A percentile compares a stretch with the other conserved stretches of the same genome.
Conservation (phyloP, 2,888 invertebrate genomes). For the Pogonocherus hispidulus region DNA sequence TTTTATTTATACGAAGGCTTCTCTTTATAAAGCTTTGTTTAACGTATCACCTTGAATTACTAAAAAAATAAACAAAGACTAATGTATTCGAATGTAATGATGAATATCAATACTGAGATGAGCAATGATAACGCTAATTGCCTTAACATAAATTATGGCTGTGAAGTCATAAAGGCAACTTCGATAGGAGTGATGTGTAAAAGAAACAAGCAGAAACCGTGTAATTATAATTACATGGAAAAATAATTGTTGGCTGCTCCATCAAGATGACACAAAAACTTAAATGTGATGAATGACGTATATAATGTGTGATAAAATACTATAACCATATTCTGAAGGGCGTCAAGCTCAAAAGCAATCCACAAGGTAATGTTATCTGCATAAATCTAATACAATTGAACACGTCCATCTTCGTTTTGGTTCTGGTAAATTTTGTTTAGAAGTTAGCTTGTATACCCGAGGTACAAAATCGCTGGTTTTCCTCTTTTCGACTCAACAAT, state of each 20-base stretch:
- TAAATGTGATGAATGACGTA: neutral
- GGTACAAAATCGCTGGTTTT: too few species aligned
- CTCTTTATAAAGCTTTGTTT: conserved; percentile 3
- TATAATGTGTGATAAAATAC: neutral
- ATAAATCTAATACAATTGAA: too few species aligned
- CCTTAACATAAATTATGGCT: neutral
- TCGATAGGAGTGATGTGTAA: neutral
- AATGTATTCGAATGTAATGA: conserved; percentile 1
- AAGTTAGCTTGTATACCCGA: too few species aligned
- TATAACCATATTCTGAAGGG: neutral
- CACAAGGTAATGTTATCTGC: too few species aligned
- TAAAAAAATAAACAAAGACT: neutral
- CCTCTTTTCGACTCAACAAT: too few species aligned
- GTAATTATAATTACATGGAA: neutral
- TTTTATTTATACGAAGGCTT: conserved; percentile 16
- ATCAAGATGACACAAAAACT: neutral
- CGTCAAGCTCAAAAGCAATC: neutral
- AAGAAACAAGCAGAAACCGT: neutral
- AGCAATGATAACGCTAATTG: neutral
- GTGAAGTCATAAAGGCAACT: neutral
- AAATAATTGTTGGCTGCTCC: neutral
- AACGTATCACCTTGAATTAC: conserved; percentile 8
- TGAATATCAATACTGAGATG: conserved; percentile 9
- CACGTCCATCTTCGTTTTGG: too few species aligned
- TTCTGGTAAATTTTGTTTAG: too few species aligned